Base-by-base conservation (phyloP, 2,888 invertebrate species). In the Diarsia mendica region DNA sequence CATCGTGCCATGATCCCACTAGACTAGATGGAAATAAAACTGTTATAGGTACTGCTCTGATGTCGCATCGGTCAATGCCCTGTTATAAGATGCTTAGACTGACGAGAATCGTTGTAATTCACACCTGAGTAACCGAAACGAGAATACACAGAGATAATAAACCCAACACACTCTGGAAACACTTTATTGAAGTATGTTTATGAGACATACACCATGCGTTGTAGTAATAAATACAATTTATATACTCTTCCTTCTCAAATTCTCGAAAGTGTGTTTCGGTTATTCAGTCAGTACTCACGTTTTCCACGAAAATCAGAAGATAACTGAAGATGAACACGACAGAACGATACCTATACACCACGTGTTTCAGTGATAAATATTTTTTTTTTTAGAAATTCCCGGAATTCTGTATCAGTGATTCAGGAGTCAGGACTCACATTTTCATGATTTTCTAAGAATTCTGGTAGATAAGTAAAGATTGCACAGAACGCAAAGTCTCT, bases 61-160 rank as follows among this genome's bases (percentile, higher is more conserved):
- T 65, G 48, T 71, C 33, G 61, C 66, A 61, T 63, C 61, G 84
- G 87, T 80, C 85, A 86, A 67, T 63, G 75, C 48, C 73, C 84
- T 74, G 77, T 70, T 84, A 63, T 51, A 46, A 60, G 49, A 67
- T 77, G 51, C 63, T 70, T 58, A 53, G 20, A 60, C 60, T 48
- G 48, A 48, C 68, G 33, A 72, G 72, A 70, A 63, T 69, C 39
- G n/a, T 49, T 72, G 28, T 72, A 69, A 60, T 83, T 58, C 51
- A 67, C 63, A 70, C 80, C 46, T 72, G 69, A 67, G 58, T 64
- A 55, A 60, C n/a, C n/a, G 8, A 70, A 58, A 44, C 58, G 23
- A 72, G 51, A 79, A 71, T 68, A 74, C 15, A 48, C 55, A 10
- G 13, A 53, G n/a, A 70, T 63, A 55, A 73, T 51, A 39, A 39